phyloP scores from a whole-genome alignment of 2,888 invertebrate genomes.

The Patella ulyssiponensis region DNA sequence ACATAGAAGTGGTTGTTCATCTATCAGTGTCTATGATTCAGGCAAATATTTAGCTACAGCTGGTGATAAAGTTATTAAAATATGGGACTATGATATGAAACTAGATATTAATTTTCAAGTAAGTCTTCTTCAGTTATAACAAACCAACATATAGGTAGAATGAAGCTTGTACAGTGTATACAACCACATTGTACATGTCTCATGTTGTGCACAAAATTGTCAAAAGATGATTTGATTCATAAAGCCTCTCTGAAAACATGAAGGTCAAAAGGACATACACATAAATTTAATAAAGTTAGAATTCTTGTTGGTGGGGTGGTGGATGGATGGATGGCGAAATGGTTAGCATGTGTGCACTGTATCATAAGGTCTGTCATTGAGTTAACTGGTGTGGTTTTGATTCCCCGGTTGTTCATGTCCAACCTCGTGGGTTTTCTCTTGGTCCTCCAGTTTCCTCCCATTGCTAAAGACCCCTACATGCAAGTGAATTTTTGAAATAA shows the following conservation, averaged over 20 bases:
- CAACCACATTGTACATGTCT: not conserved
- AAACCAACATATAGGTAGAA: too few relatives aligned
- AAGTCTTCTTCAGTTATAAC: not conserved
- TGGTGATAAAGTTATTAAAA: constrained; percentile 69
- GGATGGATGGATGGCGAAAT: too few relatives aligned
- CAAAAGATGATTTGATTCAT: not conserved
- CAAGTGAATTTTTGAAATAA: too few relatives aligned
- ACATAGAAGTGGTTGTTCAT: constrained; percentile 66
- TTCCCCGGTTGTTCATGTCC: too few relatives aligned
- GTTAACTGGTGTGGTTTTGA: too few relatives aligned
- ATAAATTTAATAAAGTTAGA: not conserved
- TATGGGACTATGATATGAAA: constrained; percentile 71
- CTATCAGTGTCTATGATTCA: constrained; percentile 60
- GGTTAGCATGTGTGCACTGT: too few relatives aligned
- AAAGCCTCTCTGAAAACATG: not conserved
- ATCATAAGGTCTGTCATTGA: too few relatives aligned
- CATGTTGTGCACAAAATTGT: not conserved
- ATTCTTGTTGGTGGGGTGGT: too few relatives aligned
- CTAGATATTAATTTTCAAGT: constrained; percentile 71
- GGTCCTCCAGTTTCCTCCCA: too few relatives aligned
- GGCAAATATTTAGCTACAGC: constrained; percentile 68
- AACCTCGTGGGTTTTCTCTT: too few relatives aligned
- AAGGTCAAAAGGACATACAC: not conserved
- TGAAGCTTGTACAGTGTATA: too few relatives aligned
- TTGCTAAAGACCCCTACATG: too few relatives aligned